Evolutionary conservation across 2,113 vertebrate genomes (phyloP).

Genomic region (Emydocephalus ijimae): DNA sequence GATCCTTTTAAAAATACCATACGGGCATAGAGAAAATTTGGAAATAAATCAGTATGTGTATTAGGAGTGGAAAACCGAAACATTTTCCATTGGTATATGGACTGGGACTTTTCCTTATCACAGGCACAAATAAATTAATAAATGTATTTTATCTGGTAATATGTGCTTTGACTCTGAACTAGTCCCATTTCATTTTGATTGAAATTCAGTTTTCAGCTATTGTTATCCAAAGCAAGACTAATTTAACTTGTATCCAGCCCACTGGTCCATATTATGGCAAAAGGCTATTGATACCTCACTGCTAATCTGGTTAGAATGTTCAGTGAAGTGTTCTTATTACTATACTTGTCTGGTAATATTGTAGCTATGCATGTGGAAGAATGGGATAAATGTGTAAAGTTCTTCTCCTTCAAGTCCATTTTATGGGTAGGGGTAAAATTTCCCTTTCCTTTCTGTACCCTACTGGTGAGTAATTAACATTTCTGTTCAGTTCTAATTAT

Average conservation of each 20-base stretch:
- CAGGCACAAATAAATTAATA: not conserved
- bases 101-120: not conserved
- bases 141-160: not conserved
- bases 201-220: not conserved
- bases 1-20: not conserved
- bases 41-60: not conserved
- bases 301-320: slow-evolving; percentile 21
- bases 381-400: slow-evolving; percentile 33
- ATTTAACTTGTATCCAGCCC: not conserved
- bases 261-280: not conserved
- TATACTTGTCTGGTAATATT: slow-evolving; percentile 52
- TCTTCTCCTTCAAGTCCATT: slow-evolving; percentile 28
- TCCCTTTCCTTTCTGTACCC: slow-evolving; percentile 72
- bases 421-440: slow-evolving; percentile 48
- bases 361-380: not conserved
- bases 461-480: slow-evolving; percentile 77
- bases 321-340: slow-evolving; percentile 22
- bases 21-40: not conserved
- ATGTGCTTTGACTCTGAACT: not conserved
- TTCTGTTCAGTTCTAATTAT: slow-evolving; percentile 83
- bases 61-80: not conserved
- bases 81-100: not conserved
- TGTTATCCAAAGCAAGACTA: not conserved
- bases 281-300: rapidly evolving
- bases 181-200: not conserved